These are phyloP conservation scores for Plectropomus leopardus DNA, from an alignment of 2,113 vertebrate genomes.

Conservation along the genomic window DNA sequence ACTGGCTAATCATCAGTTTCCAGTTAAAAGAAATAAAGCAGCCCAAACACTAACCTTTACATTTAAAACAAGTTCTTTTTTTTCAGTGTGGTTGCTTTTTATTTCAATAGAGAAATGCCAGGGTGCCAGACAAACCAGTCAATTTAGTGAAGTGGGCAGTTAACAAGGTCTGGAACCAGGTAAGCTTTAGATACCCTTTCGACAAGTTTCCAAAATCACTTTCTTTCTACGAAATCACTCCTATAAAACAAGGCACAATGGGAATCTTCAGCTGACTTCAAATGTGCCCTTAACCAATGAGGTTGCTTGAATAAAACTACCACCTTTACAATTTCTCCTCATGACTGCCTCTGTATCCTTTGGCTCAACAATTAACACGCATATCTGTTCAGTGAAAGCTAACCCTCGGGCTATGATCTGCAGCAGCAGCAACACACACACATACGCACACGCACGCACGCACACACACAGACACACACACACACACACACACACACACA, in stretches of 20 bases:
- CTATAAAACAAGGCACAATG: conserved; percentile 5
- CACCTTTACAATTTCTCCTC: conserved; percentile 31
- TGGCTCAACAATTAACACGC: conserved; percentile 43
- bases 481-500: neutral
- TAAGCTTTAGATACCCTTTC: no score
- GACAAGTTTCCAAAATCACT: neutral
- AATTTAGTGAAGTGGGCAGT: no score
- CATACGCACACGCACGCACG: conserved; percentile 5
- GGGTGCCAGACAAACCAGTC: no score
- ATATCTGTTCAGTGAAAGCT: conserved; percentile 39
- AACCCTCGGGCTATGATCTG: conserved; percentile 13
- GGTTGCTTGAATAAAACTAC: conserved; percentile 33
- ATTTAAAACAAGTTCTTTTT: no score
- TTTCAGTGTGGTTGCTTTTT: no score
- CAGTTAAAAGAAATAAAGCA: no score
- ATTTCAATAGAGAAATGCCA: no score
- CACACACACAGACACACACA: conserved; percentile 5
- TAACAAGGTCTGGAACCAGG: no score
- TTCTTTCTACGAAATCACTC: neutral
- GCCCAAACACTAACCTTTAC: no score
- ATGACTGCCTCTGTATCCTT: conserved; percentile 35
- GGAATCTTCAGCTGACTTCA: conserved; percentile 11
- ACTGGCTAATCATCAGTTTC: no score
- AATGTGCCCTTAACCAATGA: conserved; percentile 17
- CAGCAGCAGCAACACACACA: conserved; percentile 19